Percentiles rank a stretch among this genome's conserved stretches.
These are phyloP conservation scores for Schmidtea mediterranea DNA, from an alignment of 1,140 invertebrate genomes.

Conservation along the genomic window DNA sequence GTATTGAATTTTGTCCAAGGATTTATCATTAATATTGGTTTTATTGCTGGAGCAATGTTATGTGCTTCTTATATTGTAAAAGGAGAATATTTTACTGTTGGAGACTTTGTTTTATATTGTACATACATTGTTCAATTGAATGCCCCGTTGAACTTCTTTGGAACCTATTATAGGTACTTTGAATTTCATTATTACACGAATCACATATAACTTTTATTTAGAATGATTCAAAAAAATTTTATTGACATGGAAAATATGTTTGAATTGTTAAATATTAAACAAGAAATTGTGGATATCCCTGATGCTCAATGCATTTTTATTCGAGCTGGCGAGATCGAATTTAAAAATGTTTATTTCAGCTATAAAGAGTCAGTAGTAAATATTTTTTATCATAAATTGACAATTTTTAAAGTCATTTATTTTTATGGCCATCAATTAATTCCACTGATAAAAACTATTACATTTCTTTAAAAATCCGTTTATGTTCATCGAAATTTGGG, in stretches of 20 bases:
- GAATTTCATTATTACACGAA: neutral
- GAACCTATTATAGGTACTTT: slow-evolving; percentile 67
- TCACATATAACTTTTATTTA: slow-evolving; percentile 20
- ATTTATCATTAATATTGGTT: slow-evolving; percentile 52
- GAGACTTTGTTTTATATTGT: slow-evolving; percentile 75
- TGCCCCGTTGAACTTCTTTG: slow-evolving; percentile 78
- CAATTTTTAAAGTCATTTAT: too few relatives aligned
- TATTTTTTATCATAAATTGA: too few relatives aligned
- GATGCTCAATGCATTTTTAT: neutral
- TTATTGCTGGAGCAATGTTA: slow-evolving; percentile 55
- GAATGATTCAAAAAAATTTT: slow-evolving; percentile 80
- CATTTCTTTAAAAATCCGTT: too few relatives aligned
- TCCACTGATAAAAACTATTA: too few relatives aligned
- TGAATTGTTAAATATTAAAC: slow-evolving; percentile 54
- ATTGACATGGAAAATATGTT: slow-evolving; percentile 99
- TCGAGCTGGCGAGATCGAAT: slow-evolving; percentile 2
- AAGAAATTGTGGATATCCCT: slow-evolving; percentile 37
- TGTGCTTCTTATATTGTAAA: slow-evolving; percentile 48
- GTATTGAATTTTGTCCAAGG: slow-evolving; percentile 66
- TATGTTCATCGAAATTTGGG: too few relatives aligned
- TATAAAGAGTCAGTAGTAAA: slow-evolving; percentile 1
- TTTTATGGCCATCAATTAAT: too few relatives aligned
- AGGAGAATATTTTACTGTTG: slow-evolving; percentile 43
- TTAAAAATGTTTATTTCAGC: slow-evolving; percentile 5
- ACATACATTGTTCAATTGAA: slow-evolving; percentile 86